These are phyloP conservation scores for Vimba vimba DNA, from an alignment of 2,113 vertebrate genomes.

Conservation along the genomic window DNA sequence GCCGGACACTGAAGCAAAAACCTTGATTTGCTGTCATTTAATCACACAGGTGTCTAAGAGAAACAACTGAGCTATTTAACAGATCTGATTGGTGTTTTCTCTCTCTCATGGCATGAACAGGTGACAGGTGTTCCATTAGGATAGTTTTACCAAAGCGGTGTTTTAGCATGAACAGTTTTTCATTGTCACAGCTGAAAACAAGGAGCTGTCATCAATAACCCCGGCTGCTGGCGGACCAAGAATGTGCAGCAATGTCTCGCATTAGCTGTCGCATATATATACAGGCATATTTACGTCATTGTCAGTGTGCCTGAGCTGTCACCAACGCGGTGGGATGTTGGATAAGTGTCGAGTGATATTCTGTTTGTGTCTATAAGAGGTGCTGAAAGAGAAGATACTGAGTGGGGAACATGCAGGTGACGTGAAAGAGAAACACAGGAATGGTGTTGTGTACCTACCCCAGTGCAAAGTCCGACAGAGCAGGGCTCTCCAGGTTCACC, in stretches of 20 bases:
- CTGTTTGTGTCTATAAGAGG: conserved; percentile 6
- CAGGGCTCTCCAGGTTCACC: conserved; percentile 87
- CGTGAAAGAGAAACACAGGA: neutral
- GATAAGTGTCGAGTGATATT: conserved; percentile 1
- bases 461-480: conserved; percentile 74
- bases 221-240: neutral
- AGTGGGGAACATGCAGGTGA: neutral
- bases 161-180: neutral
- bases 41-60: neutral
- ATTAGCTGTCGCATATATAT: neutral
- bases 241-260: neutral
- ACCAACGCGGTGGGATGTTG: neutral
- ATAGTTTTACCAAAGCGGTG: neutral
- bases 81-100: neutral
- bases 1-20: neutral
- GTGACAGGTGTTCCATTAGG: neutral
- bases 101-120: neutral
- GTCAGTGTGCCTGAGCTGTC: neutral
- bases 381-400: neutral
- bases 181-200: neutral
- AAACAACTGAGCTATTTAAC: neutral
- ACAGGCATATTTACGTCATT: conserved; percentile 1
- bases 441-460: conserved; percentile 70
- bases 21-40: neutral
- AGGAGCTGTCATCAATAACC: neutral